Evolutionary conservation across 2,113 vertebrate genomes (phyloP).

Genomic region (Oryzias melastigma): DNA sequence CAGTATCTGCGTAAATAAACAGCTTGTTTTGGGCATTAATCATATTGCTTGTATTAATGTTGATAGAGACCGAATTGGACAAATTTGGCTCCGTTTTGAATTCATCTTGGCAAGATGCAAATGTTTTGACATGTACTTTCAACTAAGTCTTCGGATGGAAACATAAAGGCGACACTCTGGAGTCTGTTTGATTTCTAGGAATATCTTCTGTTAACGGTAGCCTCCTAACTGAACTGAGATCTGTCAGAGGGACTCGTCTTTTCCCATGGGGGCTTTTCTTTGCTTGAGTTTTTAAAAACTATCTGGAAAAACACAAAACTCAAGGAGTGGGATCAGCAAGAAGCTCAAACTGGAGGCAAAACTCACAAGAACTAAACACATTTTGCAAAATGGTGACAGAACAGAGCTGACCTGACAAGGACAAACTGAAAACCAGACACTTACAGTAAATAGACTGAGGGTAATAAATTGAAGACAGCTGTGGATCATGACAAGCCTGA

Average conservation of each 20-base stretch:
- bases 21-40: slow-evolving; percentile 13
- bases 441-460: too few species aligned
- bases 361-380: background rate
- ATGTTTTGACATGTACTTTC: background rate
- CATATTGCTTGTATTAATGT: slow-evolving; percentile 1
- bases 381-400: too few species aligned
- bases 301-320: background rate
- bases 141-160: background rate
- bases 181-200: background rate
- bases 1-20: slow-evolving; percentile 34
- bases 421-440: too few species aligned
- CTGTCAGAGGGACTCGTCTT: too few species aligned
- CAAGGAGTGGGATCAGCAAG: background rate
- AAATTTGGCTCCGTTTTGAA: background rate
- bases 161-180: background rate
- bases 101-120: background rate
- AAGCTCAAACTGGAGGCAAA: background rate
- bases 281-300: background rate
- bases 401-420: too few species aligned
- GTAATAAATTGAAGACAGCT: too few species aligned
- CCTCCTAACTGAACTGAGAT: too few species aligned
- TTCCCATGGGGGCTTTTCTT: too few species aligned
- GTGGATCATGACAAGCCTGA: too few species aligned
- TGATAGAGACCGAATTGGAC: slow-evolving; percentile 5
- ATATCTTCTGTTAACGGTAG: background rate